Conservation (phyloP, 2,113 vertebrate species). For the Xenopus laevis region DNA sequence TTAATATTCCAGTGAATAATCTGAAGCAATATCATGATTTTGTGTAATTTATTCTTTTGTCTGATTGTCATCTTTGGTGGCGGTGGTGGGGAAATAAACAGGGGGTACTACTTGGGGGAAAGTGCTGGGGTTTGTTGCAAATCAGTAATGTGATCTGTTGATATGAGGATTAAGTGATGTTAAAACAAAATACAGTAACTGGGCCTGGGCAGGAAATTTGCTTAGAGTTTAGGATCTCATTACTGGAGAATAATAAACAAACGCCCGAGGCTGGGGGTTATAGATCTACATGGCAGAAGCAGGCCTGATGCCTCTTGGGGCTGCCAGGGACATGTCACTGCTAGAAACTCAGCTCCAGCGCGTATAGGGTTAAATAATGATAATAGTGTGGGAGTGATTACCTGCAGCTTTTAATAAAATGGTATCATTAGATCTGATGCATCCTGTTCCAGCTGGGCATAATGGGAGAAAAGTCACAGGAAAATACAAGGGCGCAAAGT, state of each 20-base stretch:
- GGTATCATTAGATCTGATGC: constrained; percentile 19
- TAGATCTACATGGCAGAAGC: background rate
- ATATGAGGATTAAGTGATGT: constrained; percentile 39
- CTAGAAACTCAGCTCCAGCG: no score
- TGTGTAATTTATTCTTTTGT: background rate
- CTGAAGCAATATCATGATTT: background rate
- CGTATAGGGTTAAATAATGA: no score
- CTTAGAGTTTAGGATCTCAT: constrained; percentile 31
- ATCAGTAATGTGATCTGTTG: constrained; percentile 32
- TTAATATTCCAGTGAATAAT: no score
- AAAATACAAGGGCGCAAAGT: no score
- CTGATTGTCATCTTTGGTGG: no score
- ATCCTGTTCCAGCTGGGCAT: constrained; percentile 27
- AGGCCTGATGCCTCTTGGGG: background rate
- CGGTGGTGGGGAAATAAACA: no score
- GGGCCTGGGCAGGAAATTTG: constrained; percentile 35
- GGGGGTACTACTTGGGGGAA: constrained; percentile 11
- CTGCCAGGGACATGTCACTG: background rate
- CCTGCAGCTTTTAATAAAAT: constrained; percentile 4
- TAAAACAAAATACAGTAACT: constrained; percentile 34
- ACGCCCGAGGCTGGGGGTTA: background rate
- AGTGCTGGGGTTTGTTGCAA: constrained; percentile 26
- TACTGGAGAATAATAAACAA: constrained; percentile 40
- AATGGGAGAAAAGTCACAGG: no score
- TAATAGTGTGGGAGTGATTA: no score